A percentile compares a stretch with the other conserved stretches of the same genome.
phyloP scores from a whole-genome alignment of 2,888 invertebrate species.

The Drosophila recens region DNA sequence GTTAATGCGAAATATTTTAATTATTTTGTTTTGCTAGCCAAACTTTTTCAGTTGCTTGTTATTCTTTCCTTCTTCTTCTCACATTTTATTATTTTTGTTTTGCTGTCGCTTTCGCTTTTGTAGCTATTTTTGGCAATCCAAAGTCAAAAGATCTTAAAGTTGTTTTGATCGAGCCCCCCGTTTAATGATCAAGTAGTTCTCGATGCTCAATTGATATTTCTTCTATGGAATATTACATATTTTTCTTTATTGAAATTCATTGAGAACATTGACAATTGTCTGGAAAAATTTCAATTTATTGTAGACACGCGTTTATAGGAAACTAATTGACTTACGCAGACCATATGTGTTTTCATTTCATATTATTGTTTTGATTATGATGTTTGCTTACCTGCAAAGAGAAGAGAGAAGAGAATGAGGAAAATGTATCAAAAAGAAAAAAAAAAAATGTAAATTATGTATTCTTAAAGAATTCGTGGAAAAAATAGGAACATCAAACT shows the following conservation, averaged over 20 bases:
- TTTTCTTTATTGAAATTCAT: slow-evolving; percentile 69
- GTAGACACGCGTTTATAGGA: slow-evolving; percentile 15
- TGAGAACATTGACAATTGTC: slow-evolving; percentile 41
- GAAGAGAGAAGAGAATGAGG: too few species aligned
- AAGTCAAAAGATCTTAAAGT: not conserved
- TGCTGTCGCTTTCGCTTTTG: not conserved
- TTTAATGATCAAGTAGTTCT: slow-evolving; percentile 15
- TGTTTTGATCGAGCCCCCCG: not conserved
- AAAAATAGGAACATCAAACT: slow-evolving; percentile 50
- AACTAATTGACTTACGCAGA: slow-evolving; percentile 72
- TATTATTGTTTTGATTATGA: slow-evolving; percentile 22
- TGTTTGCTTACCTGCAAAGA: slow-evolving; percentile 75
- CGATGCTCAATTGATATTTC: slow-evolving; percentile 49
- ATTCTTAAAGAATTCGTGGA: slow-evolving; percentile 40
- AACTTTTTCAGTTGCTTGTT: slow-evolving; percentile 14
- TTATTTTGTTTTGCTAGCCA: slow-evolving; percentile 71
- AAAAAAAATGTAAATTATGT: slow-evolving; percentile 41
- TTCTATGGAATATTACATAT: slow-evolving; percentile 47
- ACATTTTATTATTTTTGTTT: slow-evolving; percentile 8
- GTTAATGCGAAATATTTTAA: slow-evolving; percentile 65
- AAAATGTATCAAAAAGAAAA: too few species aligned
- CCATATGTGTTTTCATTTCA: slow-evolving; percentile 17
- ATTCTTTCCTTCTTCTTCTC: not conserved
- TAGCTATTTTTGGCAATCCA: slow-evolving; percentile 60
- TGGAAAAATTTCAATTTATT: slow-evolving; percentile 60